These are phyloP conservation scores for Apis dorsata DNA, from an alignment of 1,140 invertebrate species.

Conservation along the genomic window DNA sequence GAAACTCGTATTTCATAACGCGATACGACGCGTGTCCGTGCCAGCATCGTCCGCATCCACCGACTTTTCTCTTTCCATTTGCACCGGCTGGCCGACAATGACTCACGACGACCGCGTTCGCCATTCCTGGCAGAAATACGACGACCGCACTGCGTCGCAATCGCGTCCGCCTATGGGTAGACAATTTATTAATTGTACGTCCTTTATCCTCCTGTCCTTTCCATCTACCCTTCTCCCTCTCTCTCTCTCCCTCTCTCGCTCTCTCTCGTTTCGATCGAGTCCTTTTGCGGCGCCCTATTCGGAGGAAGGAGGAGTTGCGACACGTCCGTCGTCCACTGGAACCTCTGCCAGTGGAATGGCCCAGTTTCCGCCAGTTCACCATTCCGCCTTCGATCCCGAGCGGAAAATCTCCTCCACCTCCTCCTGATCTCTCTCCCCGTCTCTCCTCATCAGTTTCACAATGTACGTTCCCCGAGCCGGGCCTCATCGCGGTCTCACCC, in stretches of 20 bases:
- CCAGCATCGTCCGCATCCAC: background rate
- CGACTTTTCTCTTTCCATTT: conserved; percentile 37
- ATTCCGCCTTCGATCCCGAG: conserved; percentile 9
- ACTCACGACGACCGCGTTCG: conserved; percentile 65
- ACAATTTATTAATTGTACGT: conserved; percentile 69
- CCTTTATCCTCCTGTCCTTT: conserved; percentile 25
- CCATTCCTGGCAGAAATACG: conserved; percentile 62
- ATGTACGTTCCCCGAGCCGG: conserved; percentile 23
- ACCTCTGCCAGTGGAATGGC: conserved; percentile 32
- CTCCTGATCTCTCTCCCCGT: conserved; percentile 25
- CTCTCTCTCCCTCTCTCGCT: background rate
- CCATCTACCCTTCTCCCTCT: conserved; percentile 34
- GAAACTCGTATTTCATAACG: conserved; percentile 47
- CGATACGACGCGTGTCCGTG: conserved; percentile 4
- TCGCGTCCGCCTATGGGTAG: conserved; percentile 57
- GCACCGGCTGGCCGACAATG: conserved; percentile 45
- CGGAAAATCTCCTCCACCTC: conserved; percentile 18
- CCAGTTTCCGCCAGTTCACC: conserved; percentile 14
- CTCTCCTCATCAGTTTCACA: conserved; percentile 16
- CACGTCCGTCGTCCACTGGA: conserved; percentile 44
- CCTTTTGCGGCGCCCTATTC: conserved; percentile 66
- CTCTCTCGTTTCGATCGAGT: background rate
- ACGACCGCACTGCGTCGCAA: conserved; percentile 26
- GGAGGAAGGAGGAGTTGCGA: conserved; percentile 52
- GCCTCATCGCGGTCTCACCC: background rate